These are phyloP conservation scores for Caranx melampygus DNA, from an alignment of 2,113 vertebrate species.

Conservation along the genomic window DNA sequence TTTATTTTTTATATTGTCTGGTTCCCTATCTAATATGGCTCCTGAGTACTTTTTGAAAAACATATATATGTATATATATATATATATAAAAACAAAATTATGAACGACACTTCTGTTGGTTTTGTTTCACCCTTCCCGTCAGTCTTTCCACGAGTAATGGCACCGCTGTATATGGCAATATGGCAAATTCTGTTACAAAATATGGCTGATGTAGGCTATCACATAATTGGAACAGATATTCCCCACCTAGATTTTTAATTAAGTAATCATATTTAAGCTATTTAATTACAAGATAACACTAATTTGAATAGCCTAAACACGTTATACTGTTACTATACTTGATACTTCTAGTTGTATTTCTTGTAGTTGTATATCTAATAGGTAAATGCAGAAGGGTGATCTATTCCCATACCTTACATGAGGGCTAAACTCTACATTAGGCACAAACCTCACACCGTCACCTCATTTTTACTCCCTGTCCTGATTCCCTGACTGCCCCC, in stretches of 20 bases:
- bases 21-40: constrained; percentile 82
- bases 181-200: constrained; percentile 81
- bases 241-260: constrained; percentile 56
- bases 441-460: constrained; percentile 87
- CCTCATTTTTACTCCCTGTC: constrained; percentile 92
- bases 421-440: constrained; percentile 69
- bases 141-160: constrained; percentile 73
- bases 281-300: constrained; percentile 72
- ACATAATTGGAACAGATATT: constrained; percentile 70
- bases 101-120: constrained; percentile 69
- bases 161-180: constrained; percentile 82
- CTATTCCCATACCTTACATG: constrained; percentile 56
- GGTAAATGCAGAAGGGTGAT: constrained; percentile 71
- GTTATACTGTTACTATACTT: constrained; percentile 65
- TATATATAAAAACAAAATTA: constrained; percentile 69
- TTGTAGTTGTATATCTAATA: constrained; percentile 61
- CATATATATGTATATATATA: constrained; percentile 29
- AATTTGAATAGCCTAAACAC: constrained; percentile 74
- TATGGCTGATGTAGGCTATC: constrained; percentile 83
- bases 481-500: constrained; percentile 86
- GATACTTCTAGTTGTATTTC: constrained; percentile 64
- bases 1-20: constrained; percentile 33
- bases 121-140: constrained; percentile 56
- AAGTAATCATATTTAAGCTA: constrained; percentile 68
- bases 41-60: constrained; percentile 81